Evolutionary conservation across 1,140 invertebrate species (phyloP), one percentile per base, ranked within the genome.

Genomic region (Drosophila bocqueti): DNA sequence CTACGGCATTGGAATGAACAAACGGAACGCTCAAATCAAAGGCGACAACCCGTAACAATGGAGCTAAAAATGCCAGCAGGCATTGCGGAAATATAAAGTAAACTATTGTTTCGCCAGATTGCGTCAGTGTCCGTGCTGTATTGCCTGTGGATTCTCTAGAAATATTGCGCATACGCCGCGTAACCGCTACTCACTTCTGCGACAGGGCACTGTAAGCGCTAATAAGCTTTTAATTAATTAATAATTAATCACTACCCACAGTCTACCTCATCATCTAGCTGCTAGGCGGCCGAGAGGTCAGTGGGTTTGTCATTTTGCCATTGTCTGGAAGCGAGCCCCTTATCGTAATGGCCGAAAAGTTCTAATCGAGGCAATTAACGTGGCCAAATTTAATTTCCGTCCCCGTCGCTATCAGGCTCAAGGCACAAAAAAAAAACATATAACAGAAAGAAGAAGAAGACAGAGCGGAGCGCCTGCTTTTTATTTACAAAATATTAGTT

Each of bases 401-500:
- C 85, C 84, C 76, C 42, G 75, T 63, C 74, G 84, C 85, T 87
- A 87, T 87, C 85, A 81, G 63, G 38, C 31, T 10, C 49, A 18
- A 64, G 16, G n/a, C 61, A 21, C 10, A 36, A 63, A n/a, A 16
- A 66, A 29, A 16, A 66, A 31, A 47, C 5, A 67, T 11, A 29
- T 29, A 26, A 18, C 16, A 42, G 38, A 45, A 61, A 50, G 36
- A 63, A 54, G 60, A 59, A 59, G 63, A 31, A 29, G 63, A 64
- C 79, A 10, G 26, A 58, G 50, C 60, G 64, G 3, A 46, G 40
- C 66, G 31, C 72, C 57, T 34, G 64, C 52, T 47, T 81, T 79
- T 90, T 90, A 90, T 90, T 90, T 90, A 90, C 85, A 84, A 81
- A 89, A 89, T 90, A 84, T 89, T 78, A 89, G 83, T 81, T 73